Percentiles rank a stretch among this genome's conserved stretches.
Evolutionary conservation across 2,888 invertebrate genomes (phyloP).

Genomic region (Eustalomyia histrio): DNA sequence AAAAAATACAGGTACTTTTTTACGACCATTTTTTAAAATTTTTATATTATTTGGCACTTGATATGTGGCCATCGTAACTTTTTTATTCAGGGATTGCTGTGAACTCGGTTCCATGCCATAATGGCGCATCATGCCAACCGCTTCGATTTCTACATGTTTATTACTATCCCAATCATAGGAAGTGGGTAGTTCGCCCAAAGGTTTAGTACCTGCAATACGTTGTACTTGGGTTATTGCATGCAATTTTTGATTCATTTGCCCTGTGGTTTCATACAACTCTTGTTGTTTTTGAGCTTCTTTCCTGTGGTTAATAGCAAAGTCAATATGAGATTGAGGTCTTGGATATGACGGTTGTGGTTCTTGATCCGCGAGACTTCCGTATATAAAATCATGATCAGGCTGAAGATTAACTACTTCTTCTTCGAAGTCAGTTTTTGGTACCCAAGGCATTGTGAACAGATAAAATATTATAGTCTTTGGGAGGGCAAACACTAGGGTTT

Average conservation of each 20-base stretch:
- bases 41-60: conserved; percentile 66
- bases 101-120: conserved; percentile 71
- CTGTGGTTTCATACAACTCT: conserved; percentile 45
- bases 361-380: conserved; percentile 59
- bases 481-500: background rate
- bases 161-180: conserved; percentile 72
- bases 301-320: conserved; percentile 67
- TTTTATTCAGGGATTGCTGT: conserved; percentile 64
- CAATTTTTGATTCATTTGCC: conserved; percentile 65
- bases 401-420: conserved; percentile 75
- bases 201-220: conserved; percentile 71
- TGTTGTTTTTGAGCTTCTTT: conserved; percentile 47
- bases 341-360: conserved; percentile 60
- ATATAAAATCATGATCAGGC: conserved; percentile 72
- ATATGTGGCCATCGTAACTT: conserved; percentile 67
- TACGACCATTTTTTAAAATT: conserved; percentile 68
- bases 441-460: conserved; percentile 71
- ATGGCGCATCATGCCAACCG: conserved; percentile 74
- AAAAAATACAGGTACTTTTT: conserved; percentile 70
- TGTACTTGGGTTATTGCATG: conserved; percentile 73
- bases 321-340: conserved; percentile 68
- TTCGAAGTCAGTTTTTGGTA: conserved; percentile 73
- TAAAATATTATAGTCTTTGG: background rate
- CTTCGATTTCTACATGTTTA: conserved; percentile 72
- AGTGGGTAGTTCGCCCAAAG: conserved; percentile 73